A percentile compares a stretch with the other conserved stretches of the same genome.
These are phyloP conservation scores for Meteorus cinctellus DNA, from an alignment of 2,888 invertebrate genomes.

Conservation along the genomic window DNA sequence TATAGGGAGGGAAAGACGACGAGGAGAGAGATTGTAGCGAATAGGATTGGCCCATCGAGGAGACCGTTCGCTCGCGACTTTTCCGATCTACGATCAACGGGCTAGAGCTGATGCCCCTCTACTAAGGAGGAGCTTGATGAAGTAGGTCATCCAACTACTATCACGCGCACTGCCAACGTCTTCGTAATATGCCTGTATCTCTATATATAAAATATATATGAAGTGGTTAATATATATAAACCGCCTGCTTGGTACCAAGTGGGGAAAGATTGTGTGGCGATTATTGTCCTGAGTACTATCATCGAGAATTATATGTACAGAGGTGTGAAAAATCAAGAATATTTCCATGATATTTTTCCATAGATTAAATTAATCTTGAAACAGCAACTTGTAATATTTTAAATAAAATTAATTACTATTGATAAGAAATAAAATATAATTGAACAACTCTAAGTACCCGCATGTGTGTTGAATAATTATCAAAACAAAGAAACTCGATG, in stretches of 20 bases:
- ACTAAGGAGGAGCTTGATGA: conserved; percentile 71
- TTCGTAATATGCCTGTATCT: conserved; percentile 10
- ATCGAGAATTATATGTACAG: background rate
- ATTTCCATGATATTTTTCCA: too few relatives aligned
- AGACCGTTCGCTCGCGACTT: conserved; percentile 63
- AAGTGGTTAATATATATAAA: conserved; percentile 27
- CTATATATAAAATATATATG: background rate
- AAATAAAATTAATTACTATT: background rate
- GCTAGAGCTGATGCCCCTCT: conserved; percentile 66
- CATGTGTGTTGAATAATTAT: too few relatives aligned
- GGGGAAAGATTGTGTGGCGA: conserved; percentile 10
- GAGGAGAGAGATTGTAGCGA: conserved; percentile 52
- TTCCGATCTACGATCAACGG: conserved; percentile 70
- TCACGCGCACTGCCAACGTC: conserved; percentile 55
- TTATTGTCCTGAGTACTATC: background rate
- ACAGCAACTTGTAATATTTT: background rate
- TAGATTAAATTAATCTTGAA: background rate
- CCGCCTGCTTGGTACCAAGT: conserved; percentile 23
- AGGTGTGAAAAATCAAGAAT: background rate
- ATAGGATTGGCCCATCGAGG: conserved; percentile 51
- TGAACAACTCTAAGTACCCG: too few relatives aligned
- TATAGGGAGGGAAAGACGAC: conserved; percentile 32
- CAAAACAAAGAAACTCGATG: background rate
- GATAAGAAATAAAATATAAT: too few relatives aligned
- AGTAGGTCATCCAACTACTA: conserved; percentile 70